Conservation (phyloP, 2,113 vertebrate species). For the Grus americana region DNA sequence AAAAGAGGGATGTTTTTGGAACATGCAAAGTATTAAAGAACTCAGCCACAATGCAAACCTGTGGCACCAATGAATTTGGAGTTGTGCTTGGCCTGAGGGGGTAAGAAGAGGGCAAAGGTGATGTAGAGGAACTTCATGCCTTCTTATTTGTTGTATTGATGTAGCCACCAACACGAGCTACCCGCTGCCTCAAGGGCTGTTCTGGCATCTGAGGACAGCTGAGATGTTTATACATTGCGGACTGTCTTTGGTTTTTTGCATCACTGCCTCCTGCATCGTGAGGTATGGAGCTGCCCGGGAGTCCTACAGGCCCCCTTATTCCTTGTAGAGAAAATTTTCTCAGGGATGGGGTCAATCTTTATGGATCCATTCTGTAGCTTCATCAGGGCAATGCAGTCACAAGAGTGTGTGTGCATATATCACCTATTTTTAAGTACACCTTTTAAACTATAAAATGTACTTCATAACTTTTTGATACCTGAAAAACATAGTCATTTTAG, state of each 20-base stretch:
- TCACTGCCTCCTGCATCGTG: background rate
- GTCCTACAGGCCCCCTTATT: background rate
- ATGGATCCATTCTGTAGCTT: background rate
- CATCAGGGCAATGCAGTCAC: background rate
- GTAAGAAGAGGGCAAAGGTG: background rate
- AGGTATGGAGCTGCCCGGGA: background rate
- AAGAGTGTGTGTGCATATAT: background rate
- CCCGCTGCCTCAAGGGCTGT: background rate
- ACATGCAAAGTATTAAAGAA: background rate
- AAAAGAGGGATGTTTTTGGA: background rate
- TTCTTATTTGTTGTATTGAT: background rate
- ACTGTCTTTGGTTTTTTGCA: background rate
- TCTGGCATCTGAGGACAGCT: background rate
- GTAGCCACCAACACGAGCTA: background rate
- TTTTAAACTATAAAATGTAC: background rate
- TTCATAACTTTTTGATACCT: background rate
- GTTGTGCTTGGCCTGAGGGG: background rate
- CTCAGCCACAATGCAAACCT: background rate
- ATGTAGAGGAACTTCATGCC: background rate
- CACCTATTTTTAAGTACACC: background rate
- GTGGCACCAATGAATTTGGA: background rate
- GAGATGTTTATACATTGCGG: background rate
- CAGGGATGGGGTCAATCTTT: background rate
- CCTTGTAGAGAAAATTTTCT: background rate
- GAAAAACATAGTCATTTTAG: background rate